phyloP scores from a whole-genome alignment of 2,113 vertebrate genomes.

The Ranitomeya imitator region DNA sequence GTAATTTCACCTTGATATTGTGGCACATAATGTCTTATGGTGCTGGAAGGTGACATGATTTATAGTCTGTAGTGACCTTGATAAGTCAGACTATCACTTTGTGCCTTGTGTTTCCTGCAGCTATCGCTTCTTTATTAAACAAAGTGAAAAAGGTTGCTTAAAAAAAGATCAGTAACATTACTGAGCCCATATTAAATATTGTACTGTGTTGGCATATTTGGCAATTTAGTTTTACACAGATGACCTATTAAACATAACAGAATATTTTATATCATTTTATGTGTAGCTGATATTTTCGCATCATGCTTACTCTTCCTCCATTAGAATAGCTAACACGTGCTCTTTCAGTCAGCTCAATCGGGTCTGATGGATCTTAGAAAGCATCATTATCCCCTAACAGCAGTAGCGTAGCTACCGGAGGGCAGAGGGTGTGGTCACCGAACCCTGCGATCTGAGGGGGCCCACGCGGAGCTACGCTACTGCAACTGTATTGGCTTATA shows the following conservation, averaged over 20 bases:
- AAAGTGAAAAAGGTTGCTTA: neutral
- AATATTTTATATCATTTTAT: neutral
- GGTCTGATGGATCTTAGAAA: no score
- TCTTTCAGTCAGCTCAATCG: no score
- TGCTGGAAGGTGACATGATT: conserved; percentile 43
- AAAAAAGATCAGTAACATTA: neutral
- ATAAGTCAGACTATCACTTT: conserved; percentile 44
- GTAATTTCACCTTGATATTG: conserved; percentile 46
- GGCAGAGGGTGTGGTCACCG: no score
- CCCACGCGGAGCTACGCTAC: no score
- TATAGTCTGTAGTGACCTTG: conserved; percentile 47
- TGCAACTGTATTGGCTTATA: no score
- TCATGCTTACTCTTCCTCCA: neutral
- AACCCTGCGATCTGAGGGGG: no score
- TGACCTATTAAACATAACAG: neutral
- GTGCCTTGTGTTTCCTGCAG: conserved; percentile 31
- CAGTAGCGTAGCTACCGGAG: no score
- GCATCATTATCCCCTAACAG: no score
- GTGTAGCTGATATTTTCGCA: neutral
- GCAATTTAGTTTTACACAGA: neutral
- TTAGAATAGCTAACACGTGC: neutral
- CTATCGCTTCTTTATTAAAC: conserved; percentile 33
- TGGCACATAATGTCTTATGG: conserved; percentile 43
- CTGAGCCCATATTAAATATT: neutral
- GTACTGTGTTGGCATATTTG: neutral